Percentiles rank a stretch among this genome's conserved stretches.
Evolutionary conservation across 1,140 invertebrate species (phyloP).

Genomic region (Tetramorium alpestre): DNA sequence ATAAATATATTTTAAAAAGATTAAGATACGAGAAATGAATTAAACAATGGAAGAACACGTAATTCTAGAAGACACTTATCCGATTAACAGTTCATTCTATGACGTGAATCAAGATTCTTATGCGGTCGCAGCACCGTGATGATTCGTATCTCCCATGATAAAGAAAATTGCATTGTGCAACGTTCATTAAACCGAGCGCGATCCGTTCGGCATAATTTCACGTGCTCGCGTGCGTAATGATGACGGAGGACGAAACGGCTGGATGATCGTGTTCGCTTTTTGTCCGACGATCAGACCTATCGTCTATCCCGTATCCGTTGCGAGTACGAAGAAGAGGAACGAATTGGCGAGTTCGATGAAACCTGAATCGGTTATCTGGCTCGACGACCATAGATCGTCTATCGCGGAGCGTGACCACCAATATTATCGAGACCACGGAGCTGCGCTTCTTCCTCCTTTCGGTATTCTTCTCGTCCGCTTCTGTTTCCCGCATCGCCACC

Average conservation of each 20-base stretch:
- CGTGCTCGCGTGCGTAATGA: not conserved
- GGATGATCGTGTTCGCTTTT: conserved; percentile 2
- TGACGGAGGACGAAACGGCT: not conserved
- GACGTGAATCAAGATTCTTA: not conserved
- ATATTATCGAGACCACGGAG: conserved; percentile 15
- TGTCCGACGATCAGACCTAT: not conserved
- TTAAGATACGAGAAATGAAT: not conserved
- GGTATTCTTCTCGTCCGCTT: not conserved
- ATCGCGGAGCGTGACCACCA: not conserved
- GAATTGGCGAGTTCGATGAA: conserved; percentile 1
- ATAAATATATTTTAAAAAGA: not conserved
- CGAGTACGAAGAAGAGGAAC: not conserved
- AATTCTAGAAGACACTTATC: not conserved
- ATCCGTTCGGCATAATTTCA: conserved; percentile 8
- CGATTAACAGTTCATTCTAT: not conserved
- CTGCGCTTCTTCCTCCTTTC: not conserved
- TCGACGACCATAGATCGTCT: not conserved
- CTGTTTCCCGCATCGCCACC: not conserved
- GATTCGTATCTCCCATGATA: conserved; percentile 3
- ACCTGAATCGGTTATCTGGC: not conserved
- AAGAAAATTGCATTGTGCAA: conserved; percentile 1
- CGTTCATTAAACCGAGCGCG: conserved; percentile 26
- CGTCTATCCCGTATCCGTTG: conserved; percentile 6
- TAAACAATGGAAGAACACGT: not conserved
- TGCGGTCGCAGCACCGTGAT: not conserved